phyloP scores from a whole-genome alignment of 1,140 invertebrate genomes.

The Calycopis cecrops region DNA sequence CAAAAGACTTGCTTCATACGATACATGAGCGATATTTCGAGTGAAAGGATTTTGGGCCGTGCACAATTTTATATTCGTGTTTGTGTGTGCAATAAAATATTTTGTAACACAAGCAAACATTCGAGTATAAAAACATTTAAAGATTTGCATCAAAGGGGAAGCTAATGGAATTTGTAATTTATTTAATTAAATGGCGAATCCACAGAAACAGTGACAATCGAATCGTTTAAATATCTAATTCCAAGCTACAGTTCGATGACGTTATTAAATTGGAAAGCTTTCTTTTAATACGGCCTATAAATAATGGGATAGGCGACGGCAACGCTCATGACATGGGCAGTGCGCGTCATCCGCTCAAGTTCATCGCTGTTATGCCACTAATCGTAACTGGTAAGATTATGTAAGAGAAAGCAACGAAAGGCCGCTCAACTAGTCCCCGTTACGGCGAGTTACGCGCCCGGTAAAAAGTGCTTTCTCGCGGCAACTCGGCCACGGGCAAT shows the following conservation, averaged over 20 bases:
- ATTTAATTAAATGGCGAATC: too few species aligned
- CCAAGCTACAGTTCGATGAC: too few species aligned
- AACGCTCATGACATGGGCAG: neutral
- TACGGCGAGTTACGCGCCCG: slow-evolving; percentile 61
- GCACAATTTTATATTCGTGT: too few species aligned
- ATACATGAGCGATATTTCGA: neutral
- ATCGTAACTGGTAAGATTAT: slow-evolving; percentile 58
- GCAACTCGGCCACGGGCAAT: slow-evolving; percentile 70
- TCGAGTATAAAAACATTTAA: too few species aligned
- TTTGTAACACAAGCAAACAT: too few species aligned
- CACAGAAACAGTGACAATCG: too few species aligned
- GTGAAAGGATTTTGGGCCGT: slow-evolving; percentile 1
- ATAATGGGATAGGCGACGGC: slow-evolving; percentile 3
- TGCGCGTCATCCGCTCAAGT: slow-evolving; percentile 48
- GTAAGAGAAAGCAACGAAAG: slow-evolving; percentile 72
- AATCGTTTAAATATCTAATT: too few species aligned
- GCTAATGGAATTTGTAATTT: too few species aligned
- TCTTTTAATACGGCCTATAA: neutral
- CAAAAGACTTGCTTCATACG: slow-evolving; percentile 20
- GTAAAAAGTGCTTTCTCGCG: slow-evolving; percentile 72
- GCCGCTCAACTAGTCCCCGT: slow-evolving; percentile 56
- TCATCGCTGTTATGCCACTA: slow-evolving; percentile 56
- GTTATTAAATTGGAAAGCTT: too few species aligned
- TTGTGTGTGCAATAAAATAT: too few species aligned
- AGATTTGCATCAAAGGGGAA: too few species aligned